phyloP scores from a whole-genome alignment of 2,113 vertebrate genomes.

The Telmatochromis sp. region DNA sequence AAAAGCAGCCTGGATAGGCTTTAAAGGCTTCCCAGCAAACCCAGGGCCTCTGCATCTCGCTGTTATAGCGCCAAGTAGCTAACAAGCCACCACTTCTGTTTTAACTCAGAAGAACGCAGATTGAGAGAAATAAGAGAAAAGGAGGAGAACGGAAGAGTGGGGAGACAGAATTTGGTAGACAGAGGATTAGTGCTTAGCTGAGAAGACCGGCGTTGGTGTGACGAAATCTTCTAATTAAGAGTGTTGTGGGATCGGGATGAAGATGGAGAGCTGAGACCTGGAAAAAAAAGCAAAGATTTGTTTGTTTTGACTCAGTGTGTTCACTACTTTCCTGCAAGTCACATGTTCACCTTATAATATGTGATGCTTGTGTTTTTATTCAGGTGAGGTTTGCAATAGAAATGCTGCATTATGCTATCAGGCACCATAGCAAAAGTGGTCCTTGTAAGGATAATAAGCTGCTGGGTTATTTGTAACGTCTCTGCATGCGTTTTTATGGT shows the following conservation, averaged over 20 bases:
- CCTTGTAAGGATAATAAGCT: neutral
- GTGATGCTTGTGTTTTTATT: too few relatives aligned
- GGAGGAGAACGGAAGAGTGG: neutral
- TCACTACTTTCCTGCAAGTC: neutral
- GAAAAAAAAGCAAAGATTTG: neutral
- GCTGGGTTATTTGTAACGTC: neutral
- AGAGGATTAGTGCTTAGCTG: neutral
- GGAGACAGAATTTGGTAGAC: neutral
- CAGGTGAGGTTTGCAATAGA: neutral
- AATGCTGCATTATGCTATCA: neutral
- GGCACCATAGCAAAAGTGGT: neutral
- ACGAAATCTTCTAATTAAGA: neutral
- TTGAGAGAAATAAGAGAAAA: neutral
- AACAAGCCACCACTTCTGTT: conserved; percentile 6
- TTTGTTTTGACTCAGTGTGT: neutral
- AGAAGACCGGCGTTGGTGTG: neutral
- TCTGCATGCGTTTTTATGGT: neutral
- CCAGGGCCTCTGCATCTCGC: neutral
- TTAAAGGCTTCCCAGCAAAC: conserved; percentile 54
- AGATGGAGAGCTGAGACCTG: neutral
- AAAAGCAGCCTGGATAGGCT: conserved; percentile 64
- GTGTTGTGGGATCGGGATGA: neutral
- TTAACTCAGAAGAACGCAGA: neutral
- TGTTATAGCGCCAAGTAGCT: neutral
- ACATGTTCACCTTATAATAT: neutral